Evolutionary conservation across 2,888 invertebrate species (phyloP).

Genomic region (Odontocerum albicorne): DNA sequence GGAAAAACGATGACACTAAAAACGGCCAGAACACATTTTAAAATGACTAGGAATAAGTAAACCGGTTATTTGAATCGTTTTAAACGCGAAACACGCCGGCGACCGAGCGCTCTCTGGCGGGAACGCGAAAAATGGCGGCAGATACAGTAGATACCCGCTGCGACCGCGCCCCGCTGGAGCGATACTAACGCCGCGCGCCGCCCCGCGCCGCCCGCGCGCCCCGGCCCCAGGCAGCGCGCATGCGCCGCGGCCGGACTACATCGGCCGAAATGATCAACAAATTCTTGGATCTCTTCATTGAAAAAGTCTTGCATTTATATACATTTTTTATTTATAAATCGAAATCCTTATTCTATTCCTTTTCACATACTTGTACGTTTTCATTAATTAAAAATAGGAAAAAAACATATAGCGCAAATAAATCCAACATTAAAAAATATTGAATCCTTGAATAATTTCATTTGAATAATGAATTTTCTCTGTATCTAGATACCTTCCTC

Average conservation of each 20-base stretch:
- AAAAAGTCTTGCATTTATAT: too few species aligned
- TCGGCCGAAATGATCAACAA: too few species aligned
- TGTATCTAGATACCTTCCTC: too few species aligned
- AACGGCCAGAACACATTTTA: constrained; percentile 21
- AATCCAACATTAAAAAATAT: too few species aligned
- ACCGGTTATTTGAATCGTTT: constrained; percentile 28
- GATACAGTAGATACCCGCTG: constrained; percentile 61
- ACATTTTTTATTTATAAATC: too few species aligned
- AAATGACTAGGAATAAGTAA: constrained; percentile 19
- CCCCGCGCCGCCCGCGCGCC: constrained; percentile 46
- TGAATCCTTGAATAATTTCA: too few species aligned
- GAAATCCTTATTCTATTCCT: too few species aligned
- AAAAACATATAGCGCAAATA: too few species aligned
- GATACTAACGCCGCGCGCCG: constrained; percentile 56
- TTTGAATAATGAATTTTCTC: too few species aligned
- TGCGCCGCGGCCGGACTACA: constrained; percentile 10
- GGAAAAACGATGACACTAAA: constrained; percentile 19
- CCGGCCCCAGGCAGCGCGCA: constrained; percentile 13
- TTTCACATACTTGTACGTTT: too few species aligned
- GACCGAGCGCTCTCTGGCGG: constrained; percentile 46
- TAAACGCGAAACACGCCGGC: constrained; percentile 29
- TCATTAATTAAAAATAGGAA: too few species aligned
- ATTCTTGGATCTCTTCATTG: too few species aligned
- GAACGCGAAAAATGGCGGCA: constrained; percentile 64
- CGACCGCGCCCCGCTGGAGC: constrained; percentile 64